Percentiles rank a stretch among this genome's conserved stretches.
Conservation (phyloP, 2,888 invertebrate genomes). For the Gastrophysa polygoni region DNA sequence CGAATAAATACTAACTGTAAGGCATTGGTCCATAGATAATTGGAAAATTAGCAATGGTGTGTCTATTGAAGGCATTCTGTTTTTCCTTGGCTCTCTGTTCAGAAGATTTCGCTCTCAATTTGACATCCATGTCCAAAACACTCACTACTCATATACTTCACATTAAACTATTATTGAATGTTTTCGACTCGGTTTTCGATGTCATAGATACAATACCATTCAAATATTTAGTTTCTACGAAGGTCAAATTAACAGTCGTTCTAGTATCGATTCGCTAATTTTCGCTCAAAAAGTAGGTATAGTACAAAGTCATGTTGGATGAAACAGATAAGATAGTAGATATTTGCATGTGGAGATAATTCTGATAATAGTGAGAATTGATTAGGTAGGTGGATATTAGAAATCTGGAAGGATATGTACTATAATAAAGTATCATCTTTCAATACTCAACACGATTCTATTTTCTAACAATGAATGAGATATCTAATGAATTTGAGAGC, state of each 20-base stretch:
- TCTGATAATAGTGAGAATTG: not conserved
- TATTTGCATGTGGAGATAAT: not conserved
- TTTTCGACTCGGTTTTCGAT: no score
- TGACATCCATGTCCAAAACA: conserved; percentile 38
- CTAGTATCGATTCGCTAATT: no score
- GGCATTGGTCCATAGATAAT: conserved; percentile 77
- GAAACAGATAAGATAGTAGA: not conserved
- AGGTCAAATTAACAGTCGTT: not conserved
- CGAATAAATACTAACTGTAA: conserved; percentile 72
- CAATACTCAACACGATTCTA: no score
- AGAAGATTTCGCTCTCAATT: conserved; percentile 49
- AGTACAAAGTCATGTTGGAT: no score
- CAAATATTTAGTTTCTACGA: conserved; percentile 12
- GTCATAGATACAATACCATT: no score
- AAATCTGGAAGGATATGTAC: no score
- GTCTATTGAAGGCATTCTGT: conserved; percentile 47
- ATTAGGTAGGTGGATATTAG: not conserved
- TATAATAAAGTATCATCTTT: no score
- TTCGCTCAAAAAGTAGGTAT: no score
- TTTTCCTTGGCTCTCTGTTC: conserved; percentile 45
- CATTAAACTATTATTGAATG: not conserved
- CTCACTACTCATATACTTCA: not conserved
- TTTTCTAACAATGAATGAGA: no score
- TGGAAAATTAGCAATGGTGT: conserved; percentile 66
- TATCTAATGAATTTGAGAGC: no score